A percentile compares a stretch with the other conserved stretches of the same genome.
Evolutionary conservation across 2,113 vertebrate species (phyloP).

Genomic region (Cygnus atratus): DNA sequence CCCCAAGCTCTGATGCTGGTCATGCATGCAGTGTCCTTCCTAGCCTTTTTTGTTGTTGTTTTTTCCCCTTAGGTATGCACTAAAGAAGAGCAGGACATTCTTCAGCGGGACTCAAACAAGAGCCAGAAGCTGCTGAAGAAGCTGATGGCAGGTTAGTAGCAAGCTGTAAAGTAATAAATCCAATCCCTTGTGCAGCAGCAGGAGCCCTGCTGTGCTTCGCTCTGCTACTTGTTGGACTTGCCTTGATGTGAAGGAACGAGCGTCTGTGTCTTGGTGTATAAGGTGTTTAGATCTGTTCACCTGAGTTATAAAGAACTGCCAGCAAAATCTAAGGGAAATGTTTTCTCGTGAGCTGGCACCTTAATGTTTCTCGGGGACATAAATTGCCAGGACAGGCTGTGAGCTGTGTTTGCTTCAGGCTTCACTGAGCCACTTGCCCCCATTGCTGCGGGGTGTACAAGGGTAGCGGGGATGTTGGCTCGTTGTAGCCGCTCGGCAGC

Average conservation of each 20-base stretch:
- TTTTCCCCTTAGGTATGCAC: slow-evolving; percentile 87
- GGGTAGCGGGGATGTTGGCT: background rate
- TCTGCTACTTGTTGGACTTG: background rate
- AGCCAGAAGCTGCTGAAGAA: slow-evolving; percentile 96
- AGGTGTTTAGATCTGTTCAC: background rate
- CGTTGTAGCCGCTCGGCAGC: background rate
- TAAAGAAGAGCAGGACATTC: slow-evolving; percentile 91
- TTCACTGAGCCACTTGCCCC: background rate
- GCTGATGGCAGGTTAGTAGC: slow-evolving; percentile 87
- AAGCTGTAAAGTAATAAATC: background rate
- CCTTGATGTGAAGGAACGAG: background rate
- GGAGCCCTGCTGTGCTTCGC: background rate
- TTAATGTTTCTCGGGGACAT: background rate
- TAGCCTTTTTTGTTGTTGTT: background rate
- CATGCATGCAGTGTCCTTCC: background rate
- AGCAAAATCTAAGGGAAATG: background rate
- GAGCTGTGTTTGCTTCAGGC: background rate
- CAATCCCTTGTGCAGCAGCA: background rate
- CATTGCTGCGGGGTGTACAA: fast-evolving
- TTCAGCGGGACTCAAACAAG: slow-evolving; percentile 95
- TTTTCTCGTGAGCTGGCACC: background rate
- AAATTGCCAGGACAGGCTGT: background rate
- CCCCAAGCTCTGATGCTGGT: background rate
- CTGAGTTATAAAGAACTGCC: background rate
- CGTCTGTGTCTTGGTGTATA: background rate